phyloP scores from a whole-genome alignment of 2,113 vertebrate genomes.

The Rallus limicola region DNA sequence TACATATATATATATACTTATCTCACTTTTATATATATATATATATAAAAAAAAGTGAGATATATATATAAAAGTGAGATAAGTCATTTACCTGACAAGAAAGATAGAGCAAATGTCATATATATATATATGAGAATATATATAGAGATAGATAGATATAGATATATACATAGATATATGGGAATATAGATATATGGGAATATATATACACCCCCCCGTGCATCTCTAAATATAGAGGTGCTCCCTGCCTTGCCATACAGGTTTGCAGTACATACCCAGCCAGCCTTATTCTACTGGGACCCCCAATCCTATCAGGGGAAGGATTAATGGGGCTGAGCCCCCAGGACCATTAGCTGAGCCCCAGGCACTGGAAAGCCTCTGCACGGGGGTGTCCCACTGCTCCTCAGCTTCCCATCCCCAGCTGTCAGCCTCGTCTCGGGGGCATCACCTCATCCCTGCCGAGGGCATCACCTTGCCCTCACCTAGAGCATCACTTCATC shows the following conservation, averaged over 20 bases:
- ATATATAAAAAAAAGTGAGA: no score
- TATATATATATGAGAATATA: no score
- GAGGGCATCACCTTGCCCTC: no score
- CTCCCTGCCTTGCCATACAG: rapidly evolving
- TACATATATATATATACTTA: rapidly evolving
- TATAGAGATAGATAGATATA: no score
- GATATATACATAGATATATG: no score
- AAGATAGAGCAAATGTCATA: no score
- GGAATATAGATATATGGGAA: no score
- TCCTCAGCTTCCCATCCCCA: background rate
- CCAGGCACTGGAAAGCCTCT: background rate
- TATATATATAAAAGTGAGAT: no score
- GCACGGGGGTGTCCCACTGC: background rate
- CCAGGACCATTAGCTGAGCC: rapidly evolving
- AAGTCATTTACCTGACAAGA: no score
- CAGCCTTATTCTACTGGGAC: background rate
- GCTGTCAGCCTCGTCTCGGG: rapidly evolving
- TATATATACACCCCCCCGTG: rapidly evolving
- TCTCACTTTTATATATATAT: no score
- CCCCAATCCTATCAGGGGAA: background rate
- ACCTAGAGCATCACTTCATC: no score
- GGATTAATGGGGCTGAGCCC: background rate
- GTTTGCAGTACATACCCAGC: rapidly evolving
- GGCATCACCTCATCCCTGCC: no score
- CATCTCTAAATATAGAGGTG: rapidly evolving